A percentile compares a stretch with the other conserved stretches of the same genome.
Conservation (phyloP, 2,113 vertebrate species). For the Myotis yumanensis region DNA sequence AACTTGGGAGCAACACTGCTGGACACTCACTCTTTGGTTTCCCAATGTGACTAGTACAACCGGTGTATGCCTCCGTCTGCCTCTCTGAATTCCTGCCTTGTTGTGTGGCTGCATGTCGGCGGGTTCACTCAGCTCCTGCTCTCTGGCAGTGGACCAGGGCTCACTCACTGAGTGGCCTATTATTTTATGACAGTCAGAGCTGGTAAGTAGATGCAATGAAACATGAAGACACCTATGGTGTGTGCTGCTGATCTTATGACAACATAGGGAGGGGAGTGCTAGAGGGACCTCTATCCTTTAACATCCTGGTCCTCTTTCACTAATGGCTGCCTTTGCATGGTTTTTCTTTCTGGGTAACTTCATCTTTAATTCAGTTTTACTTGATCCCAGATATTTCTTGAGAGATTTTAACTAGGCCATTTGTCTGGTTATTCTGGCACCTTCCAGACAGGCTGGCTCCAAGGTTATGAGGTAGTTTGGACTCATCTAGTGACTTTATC, state of each 20-base stretch:
- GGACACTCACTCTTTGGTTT: background rate
- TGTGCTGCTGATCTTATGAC: background rate
- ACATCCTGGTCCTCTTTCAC: no score
- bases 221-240: background rate
- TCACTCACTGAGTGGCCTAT: background rate
- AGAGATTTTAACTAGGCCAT: background rate
- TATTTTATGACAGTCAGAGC: background rate
- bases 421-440: slow-evolving; percentile 47
- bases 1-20: background rate
- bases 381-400: slow-evolving; percentile 16
- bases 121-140: background rate
- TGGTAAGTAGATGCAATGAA: background rate
- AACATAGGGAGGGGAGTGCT: background rate
- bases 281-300: background rate
- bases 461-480: slow-evolving; percentile 44
- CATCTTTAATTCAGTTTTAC: slow-evolving; percentile 39
- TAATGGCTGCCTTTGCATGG: background rate
- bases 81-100: background rate
- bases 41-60: background rate
- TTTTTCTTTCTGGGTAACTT: background rate
- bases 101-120: background rate
- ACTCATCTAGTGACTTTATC: slow-evolving; percentile 46
- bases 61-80: background rate
- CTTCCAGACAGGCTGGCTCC: slow-evolving; percentile 40
- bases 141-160: accelerated